Conservation (phyloP, 1,140 invertebrate genomes). For the Zaprionus africanus region DNA sequence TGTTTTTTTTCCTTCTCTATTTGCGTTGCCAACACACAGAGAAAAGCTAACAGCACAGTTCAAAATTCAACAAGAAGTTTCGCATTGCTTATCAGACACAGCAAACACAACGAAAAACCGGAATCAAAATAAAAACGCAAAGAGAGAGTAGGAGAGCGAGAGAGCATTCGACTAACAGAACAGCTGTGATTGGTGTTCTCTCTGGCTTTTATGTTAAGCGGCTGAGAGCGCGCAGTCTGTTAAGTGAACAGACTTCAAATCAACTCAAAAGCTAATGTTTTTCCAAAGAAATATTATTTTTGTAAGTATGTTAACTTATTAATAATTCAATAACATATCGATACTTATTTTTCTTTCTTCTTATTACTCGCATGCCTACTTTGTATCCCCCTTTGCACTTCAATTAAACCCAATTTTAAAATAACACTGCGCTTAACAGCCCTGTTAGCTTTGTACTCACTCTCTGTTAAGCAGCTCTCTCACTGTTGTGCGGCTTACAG, state of each 20-base stretch:
- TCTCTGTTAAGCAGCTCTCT: not conserved
- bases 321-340: not conserved
- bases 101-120: conserved; percentile 66
- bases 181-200: conserved; percentile 13
- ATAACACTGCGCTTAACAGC: conserved; percentile 11
- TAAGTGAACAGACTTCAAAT: conserved; percentile 3
- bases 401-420: not conserved
- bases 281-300: not conserved
- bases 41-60: conserved; percentile 17
- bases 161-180: conserved; percentile 12
- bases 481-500: conserved; percentile 17
- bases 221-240: conserved; percentile 14
- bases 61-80: conserved; percentile 40
- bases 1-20: not conserved
- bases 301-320: not conserved
- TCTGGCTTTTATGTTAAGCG: conserved; percentile 23
- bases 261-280: not conserved
- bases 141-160: conserved; percentile 10
- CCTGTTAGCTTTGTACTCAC: no score
- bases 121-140: conserved; percentile 69
- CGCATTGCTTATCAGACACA: conserved; percentile 52
- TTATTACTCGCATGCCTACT: not conserved
- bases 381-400: not conserved
- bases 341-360: not conserved
- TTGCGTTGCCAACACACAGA: conserved; percentile 27